Evolutionary conservation across 2,888 invertebrate genomes (phyloP), one percentile per base, ranked within the genome.

Genomic region (Harpalus rufipes): DNA sequence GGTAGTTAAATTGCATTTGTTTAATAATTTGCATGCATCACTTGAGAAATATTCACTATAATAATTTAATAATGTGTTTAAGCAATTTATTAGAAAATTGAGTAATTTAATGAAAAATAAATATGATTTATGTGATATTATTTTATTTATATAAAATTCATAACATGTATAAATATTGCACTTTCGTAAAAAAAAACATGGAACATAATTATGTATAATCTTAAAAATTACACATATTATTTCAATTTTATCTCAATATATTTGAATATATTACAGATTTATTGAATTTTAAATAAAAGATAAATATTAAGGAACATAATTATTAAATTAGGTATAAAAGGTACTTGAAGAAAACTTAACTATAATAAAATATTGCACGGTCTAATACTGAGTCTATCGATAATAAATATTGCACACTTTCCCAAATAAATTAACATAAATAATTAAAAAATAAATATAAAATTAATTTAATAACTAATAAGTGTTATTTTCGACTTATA

Each of bases 351-450:
- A 76, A 25, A 41, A 81, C 65, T 65, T 81, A 81, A 59, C 72
- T 58, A 83, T 59, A 83, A 63, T 81, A 81, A 61, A 81, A 83
- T 83, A 83, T 83, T 83, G 83, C 83, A 83, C 83, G 74, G 39
- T 59, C 51, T 83, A 83, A 83, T 83, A 83, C 83, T 83, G 83
- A 41, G 51, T 72, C 68, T 82, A 83, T 59, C 56, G 61, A 59
- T 76, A 74, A 76, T 83, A 83, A 81, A 81, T 83, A 83, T 83
- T 83, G 83, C 83, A 83, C 83, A 83, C 21, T n/a, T 59, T 83
- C 83, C 83, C 83, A 83, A 83, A 83, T 76, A 76, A 83, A 83
- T 76, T 61, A 76, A 41, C 44, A 83, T 83, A 76, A 83, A 83
- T 83, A 83, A 83, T 10, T 72, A 83, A 18, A 56, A 74, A 74